Base-by-base conservation (phyloP, 2,888 invertebrate genomes). In the Dryadula phaetusa region DNA sequence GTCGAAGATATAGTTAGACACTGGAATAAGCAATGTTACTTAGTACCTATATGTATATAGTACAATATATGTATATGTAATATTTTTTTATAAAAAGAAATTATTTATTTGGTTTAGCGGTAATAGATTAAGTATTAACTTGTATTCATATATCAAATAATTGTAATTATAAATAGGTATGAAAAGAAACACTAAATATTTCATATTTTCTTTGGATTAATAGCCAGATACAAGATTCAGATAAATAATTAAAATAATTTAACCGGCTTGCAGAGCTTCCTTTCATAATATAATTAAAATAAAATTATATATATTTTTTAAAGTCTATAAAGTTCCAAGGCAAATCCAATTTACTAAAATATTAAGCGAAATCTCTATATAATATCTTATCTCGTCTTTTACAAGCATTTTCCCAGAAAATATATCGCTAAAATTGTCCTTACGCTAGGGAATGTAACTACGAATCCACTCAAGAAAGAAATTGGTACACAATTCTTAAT, bases 21-120 rank as follows among this genome's bases (percentile, higher is more conserved):
- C 82, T 84, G 64, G 83, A 88, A 76, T 53, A n/a, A 62, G 8
- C 14, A 22, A 14, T 34, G 10, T 25, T 53, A 47, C 37, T 18
- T 22, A 47, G 7, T n/a, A n/a, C n/a, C n/a, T n/a, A n/a, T n/a
- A n/a, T n/a, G n/a, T n/a, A n/a, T n/a, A n/a, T n/a, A n/a, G 10
- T 32, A 62, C 14, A 14, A 49, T 25, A 22, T 14, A 14, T 40
- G 34, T 34, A 5, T n/a, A n/a, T n/a, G n/a, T n/a, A n/a, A n/a
- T n/a, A n/a, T n/a, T n/a, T n/a, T n/a, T n/a, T n/a, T n/a, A n/a
- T n/a, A n/a, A n/a, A n/a, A n/a, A n/a, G n/a, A n/a, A n/a, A n/a
- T 34, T 34, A 34, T 34, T 34, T 7, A 34, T 34, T n/a, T n/a
- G n/a, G n/a, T n/a, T n/a, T n/a, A n/a, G 12, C 10, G 12, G 1